Percentiles rank a stretch among this genome's conserved stretches.
Conservation (phyloP, 2,888 invertebrate genomes). For the Homarus gammarus region DNA sequence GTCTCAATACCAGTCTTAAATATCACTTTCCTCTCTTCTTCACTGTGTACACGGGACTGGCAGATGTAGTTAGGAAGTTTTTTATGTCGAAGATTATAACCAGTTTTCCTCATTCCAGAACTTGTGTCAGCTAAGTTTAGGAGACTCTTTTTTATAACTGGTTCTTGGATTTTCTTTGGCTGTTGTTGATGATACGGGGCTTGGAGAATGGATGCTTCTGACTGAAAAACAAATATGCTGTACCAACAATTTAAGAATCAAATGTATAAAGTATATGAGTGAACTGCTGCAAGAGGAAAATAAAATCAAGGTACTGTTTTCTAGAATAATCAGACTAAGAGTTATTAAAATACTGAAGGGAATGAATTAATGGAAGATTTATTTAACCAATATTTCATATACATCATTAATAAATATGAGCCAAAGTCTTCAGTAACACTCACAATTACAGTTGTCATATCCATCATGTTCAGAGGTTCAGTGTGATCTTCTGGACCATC, state of each 20-base stretch:
- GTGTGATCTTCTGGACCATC: conserved; percentile 5
- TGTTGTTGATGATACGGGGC: not conserved
- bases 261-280: too few relatives aligned
- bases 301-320: too few relatives aligned
- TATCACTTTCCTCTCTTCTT: not conserved
- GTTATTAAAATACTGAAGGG: too few relatives aligned
- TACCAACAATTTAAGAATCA: too few relatives aligned
- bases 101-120: not conserved
- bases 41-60: not conserved
- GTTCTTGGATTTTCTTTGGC: not conserved
- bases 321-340: too few relatives aligned
- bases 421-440: not conserved
- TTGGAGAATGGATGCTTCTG: not conserved
- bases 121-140: not conserved
- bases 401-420: too few relatives aligned
- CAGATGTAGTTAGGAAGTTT: not conserved
- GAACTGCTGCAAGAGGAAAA: too few relatives aligned
- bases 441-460: conserved; percentile 20
- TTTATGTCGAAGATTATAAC: not conserved
- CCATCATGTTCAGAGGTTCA: conserved; percentile 30
- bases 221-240: conserved; percentile 9
- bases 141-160: conserved; percentile 1
- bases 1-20: not conserved
- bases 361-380: not conserved
- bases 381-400: not conserved